Evolutionary conservation across 23 tunicate species (phyloP).

Genomic region (Corella eumyota): DNA sequence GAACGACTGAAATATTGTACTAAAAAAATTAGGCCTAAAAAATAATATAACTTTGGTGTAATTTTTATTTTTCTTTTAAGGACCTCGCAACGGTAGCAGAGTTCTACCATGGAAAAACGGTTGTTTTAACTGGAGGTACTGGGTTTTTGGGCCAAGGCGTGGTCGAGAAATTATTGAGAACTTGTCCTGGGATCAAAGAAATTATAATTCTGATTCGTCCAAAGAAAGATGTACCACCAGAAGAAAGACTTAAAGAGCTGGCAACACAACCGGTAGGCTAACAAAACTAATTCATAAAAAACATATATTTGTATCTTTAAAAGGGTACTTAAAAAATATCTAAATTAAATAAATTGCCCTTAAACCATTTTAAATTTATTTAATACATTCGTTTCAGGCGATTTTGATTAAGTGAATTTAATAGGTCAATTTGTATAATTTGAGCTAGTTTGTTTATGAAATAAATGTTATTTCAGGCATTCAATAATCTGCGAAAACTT

Average conservation of each 20-base stretch:
- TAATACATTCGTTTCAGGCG: too few species aligned
- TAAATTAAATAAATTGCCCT: too few species aligned
- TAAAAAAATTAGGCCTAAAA: too few species aligned
- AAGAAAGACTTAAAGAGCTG: constrained; percentile 16
- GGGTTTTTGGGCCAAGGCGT: constrained; percentile 39
- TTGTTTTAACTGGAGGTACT: constrained; percentile 35
- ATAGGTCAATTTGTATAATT: too few species aligned
- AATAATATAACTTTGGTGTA: background rate
- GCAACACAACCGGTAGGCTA: constrained; percentile 3
- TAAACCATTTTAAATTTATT: too few species aligned
- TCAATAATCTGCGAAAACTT: constrained; percentile 13
- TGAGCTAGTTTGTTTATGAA: background rate
- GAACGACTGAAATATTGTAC: too few species aligned
- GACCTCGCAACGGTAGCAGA: constrained; percentile 9
- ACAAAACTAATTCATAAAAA: too few species aligned
- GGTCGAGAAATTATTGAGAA: constrained; percentile 19
- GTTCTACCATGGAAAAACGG: constrained; percentile 14
- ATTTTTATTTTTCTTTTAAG: background rate
- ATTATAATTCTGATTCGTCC: constrained; percentile 17
- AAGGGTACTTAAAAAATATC: too few species aligned
- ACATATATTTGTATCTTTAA: too few species aligned
- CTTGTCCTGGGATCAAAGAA: constrained; percentile 26
- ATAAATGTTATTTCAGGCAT: constrained; percentile 4
- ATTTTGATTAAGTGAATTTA: too few species aligned
- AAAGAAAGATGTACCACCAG: constrained; percentile 11